phyloP scores from a whole-genome alignment of 2,888 invertebrate species.

The Heliconius sara region DNA sequence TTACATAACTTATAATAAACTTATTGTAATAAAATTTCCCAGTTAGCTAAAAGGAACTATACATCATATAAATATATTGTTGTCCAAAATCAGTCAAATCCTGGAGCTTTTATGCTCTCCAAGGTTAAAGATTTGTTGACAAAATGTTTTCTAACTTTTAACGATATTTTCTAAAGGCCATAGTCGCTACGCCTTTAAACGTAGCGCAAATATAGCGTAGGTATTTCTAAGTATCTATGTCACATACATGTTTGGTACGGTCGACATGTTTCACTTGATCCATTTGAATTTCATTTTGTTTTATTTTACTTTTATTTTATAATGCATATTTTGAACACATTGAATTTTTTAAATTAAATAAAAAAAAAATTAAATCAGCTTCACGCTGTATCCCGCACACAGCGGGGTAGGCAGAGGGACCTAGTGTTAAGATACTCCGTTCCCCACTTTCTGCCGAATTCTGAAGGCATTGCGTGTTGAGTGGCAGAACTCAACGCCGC shows the following conservation, averaged over 20 bases:
- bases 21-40: not conserved
- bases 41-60: not conserved
- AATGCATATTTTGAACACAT: no score
- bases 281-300: no score
- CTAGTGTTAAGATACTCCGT: no score
- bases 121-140: constrained; percentile 11
- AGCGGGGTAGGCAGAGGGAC: no score
- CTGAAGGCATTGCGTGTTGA: no score
- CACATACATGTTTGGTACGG: not conserved
- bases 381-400: no score
- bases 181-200: not conserved
- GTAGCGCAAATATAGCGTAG: no score
- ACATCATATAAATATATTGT: not conserved
- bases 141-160: constrained; percentile 21
- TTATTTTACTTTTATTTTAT: no score
- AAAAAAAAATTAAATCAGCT: no score
- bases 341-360: no score
- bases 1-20: not conserved
- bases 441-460: no score
- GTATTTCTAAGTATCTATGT: not conserved
- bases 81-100: not conserved
- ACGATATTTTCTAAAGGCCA: constrained; percentile 8
- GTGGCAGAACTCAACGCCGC: no score
- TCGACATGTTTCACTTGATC: not conserved
- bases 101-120: not conserved